Percentiles rank a stretch among this genome's conserved stretches.
These are phyloP conservation scores for Augiades crinisus DNA, from an alignment of 2,888 invertebrate species.

Conservation along the genomic window DNA sequence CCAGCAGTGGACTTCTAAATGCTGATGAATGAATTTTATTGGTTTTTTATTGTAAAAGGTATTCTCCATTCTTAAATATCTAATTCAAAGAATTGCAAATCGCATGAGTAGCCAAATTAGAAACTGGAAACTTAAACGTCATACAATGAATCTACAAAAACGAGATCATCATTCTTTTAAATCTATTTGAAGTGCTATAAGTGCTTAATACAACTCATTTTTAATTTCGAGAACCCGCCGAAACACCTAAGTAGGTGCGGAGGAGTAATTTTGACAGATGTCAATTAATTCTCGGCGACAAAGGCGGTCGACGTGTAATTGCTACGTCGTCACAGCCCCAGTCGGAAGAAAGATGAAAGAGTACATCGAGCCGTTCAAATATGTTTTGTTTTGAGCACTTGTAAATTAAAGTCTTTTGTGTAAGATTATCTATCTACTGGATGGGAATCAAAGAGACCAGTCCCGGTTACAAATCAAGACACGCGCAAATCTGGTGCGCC, in stretches of 20 bases:
- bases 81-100: too few relatives aligned
- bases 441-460: conserved; percentile 45
- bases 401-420: conserved; percentile 39
- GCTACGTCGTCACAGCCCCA: not conserved
- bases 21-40: too few relatives aligned
- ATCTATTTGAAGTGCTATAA: not conserved
- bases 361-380: conserved; percentile 27
- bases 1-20: too few relatives aligned
- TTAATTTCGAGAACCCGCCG: not conserved
- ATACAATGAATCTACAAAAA: too few relatives aligned
- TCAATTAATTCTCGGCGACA: conserved; percentile 39
- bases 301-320: conserved; percentile 12
- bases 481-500: conserved; percentile 48
- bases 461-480: conserved; percentile 42
- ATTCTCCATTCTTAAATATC: too few relatives aligned
- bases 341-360: conserved; percentile 40
- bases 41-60: too few relatives aligned
- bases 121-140: too few relatives aligned
- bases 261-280: conserved; percentile 42
- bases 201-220: not conserved
- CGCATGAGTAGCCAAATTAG: too few relatives aligned
- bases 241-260: conserved; percentile 21
- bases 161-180: too few relatives aligned
- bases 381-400: conserved; percentile 29
- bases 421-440: conserved; percentile 46